Evolutionary conservation across 2,113 vertebrate species (phyloP).

Genomic region (Australoheros scitulus): DNA sequence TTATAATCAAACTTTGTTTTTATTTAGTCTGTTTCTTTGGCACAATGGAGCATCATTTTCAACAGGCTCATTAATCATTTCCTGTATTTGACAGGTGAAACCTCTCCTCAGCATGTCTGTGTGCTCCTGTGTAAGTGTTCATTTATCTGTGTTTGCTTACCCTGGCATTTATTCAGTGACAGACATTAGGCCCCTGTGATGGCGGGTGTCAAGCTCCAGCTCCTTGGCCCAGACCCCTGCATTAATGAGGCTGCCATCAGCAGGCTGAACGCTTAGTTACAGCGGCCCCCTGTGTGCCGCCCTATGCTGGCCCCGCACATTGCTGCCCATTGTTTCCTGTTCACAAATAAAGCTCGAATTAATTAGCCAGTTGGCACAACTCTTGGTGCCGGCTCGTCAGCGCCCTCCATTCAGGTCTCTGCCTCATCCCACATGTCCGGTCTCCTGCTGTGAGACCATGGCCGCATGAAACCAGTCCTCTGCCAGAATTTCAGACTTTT

Average conservation of each 20-base stretch:
- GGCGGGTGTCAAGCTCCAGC: constrained; percentile 64
- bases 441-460: constrained; percentile 48
- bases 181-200: constrained; percentile 63
- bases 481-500: constrained; percentile 55
- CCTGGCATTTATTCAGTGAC: constrained; percentile 65
- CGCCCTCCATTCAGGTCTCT: constrained; percentile 45
- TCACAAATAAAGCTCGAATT: constrained; percentile 74
- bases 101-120: constrained; percentile 51
- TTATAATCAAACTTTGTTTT: constrained; percentile 7
- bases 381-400: constrained; percentile 48
- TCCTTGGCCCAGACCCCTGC: constrained; percentile 70
- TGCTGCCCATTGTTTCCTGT: constrained; percentile 69
- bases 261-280: constrained; percentile 65
- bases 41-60: neutral
- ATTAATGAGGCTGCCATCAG: constrained; percentile 76
- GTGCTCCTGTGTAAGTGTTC: constrained; percentile 35
- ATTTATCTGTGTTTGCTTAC: constrained; percentile 64
- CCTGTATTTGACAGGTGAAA: constrained; percentile 60
- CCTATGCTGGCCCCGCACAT: constrained; percentile 57
- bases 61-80: constrained; percentile 63
- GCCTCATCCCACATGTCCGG: constrained; percentile 53
- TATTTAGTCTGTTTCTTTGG: constrained; percentile 24
- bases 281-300: constrained; percentile 70
- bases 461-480: constrained; percentile 45
- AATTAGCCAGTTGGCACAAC: constrained; percentile 73